These are phyloP conservation scores for Spilogale gracilis DNA, from an alignment of 2,113 vertebrate species.

Conservation along the genomic window DNA sequence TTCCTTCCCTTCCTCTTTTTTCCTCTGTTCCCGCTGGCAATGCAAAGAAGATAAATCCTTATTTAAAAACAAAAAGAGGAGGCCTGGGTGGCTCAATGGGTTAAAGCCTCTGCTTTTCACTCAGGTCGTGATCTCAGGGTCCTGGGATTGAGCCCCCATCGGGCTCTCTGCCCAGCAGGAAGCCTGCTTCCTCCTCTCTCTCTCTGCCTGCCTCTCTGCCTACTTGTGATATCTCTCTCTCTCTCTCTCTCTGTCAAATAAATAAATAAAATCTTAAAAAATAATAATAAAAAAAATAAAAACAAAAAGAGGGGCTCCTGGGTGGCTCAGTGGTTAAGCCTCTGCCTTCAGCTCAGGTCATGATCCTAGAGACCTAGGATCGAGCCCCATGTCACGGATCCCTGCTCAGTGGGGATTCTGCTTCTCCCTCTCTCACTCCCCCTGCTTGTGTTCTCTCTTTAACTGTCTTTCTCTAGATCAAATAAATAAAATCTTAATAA, in stretches of 20 bases:
- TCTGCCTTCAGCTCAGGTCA: neutral
- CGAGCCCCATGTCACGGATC: neutral
- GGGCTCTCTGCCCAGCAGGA: no score
- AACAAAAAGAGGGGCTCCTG: neutral
- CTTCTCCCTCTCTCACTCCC: no score
- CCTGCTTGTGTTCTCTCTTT: no score
- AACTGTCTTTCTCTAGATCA: no score
- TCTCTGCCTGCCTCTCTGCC: no score
- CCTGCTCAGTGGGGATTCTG: no score
- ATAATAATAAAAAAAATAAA: neutral
- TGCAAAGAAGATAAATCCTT: neutral
- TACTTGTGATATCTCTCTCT: no score
- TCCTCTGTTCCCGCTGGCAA: neutral
- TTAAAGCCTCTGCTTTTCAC: neutral
- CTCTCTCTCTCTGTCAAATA: no score
- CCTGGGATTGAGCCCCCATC: neutral
- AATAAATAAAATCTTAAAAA: no score
- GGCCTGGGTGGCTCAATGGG: neutral
- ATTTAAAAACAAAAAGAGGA: conserved; percentile 2
- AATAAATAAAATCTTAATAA: neutral
- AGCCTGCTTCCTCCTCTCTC: no score
- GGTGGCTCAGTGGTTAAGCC: neutral
- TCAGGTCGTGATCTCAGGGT: neutral
- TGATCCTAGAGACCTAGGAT: neutral
- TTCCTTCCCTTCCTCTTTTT: neutral